Base-by-base conservation (phyloP, 2,113 vertebrate genomes). In the Protomyctophum bolini region DNA sequence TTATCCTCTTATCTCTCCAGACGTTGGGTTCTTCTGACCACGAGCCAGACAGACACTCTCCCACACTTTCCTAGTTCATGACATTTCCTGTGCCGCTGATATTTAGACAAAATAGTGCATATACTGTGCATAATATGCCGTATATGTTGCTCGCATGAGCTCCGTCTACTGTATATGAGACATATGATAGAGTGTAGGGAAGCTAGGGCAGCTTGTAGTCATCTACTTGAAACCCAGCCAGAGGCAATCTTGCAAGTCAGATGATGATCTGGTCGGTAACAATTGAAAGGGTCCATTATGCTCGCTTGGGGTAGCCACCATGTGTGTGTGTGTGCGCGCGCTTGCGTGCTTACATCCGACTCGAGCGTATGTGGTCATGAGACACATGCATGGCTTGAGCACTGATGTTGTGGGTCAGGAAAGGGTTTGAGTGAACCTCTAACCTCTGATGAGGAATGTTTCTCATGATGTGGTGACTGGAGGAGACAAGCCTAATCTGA, bases 11-110 rank as follows among this genome's bases (percentile, higher is more conserved):
- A 86, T 88, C 84, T 75, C 33, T 66, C 3, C 56, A 15, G 73
- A 74, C 68, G 74, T 72, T 66, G 49, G 70, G 58, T 86, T 83
- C 72, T 83, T 77, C 64, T 63, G 28, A 81, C 15, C 10, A 66
- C n/a, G 52, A 64, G 76, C 66, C 78, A 75, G 58, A 4, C 66
- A 11, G 66, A 56, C 14, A 3, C 57, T 63, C 81, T 83, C 82
- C 82, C 79, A 80, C 71, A 47, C 68, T 45, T 29, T 63, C 68
- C 45, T 4, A 2, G 70, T 68, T 71, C 75, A 21, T 8, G 61
- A 51, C 65, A 77, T 71, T 84, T 90, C 90, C 86, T 87, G 84
- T 84, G 73, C 83, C 72, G 71, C 59, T 33, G 14, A 73, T 60
- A 74, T 76, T 55, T 75, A 60, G 62, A 4, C 15, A 66, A 72